Evolutionary conservation across 1,140 invertebrate species (phyloP).

Genomic region (Brachionus calyciflorus): DNA sequence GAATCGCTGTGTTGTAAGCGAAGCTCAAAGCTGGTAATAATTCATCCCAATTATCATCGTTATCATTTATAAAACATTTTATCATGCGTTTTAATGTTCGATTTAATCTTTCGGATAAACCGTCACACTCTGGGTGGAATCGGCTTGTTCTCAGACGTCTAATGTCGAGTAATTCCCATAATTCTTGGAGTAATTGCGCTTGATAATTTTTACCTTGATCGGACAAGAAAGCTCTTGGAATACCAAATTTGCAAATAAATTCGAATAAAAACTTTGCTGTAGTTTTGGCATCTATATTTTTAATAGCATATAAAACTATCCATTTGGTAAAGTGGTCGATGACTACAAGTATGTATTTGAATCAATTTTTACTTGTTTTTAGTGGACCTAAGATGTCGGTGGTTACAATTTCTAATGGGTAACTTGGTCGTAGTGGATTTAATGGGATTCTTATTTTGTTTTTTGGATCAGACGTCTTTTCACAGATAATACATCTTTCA

Average conservation of each 20-base stretch:
- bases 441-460: no score
- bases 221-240: slow-evolving; percentile 53
- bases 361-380: no score
- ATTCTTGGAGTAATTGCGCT: slow-evolving; percentile 48
- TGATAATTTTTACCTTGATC: slow-evolving; percentile 54
- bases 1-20: background rate
- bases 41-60: background rate
- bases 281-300: slow-evolving; percentile 55
- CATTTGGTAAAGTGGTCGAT: slow-evolving; percentile 60
- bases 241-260: slow-evolving; percentile 54
- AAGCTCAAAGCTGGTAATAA: background rate
- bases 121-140: slow-evolving; percentile 50
- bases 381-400: no score
- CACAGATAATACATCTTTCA: no score
- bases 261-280: slow-evolving; percentile 54
- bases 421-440: no score
- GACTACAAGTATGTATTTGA: no score
- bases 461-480: no score
- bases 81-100: background rate
- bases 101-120: slow-evolving; percentile 45
- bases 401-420: no score
- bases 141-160: slow-evolving; percentile 48
- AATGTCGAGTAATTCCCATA: slow-evolving; percentile 47
- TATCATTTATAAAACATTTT: no score
- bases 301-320: slow-evolving; percentile 55